Base-by-base conservation (phyloP, 1,140 invertebrate genomes). In the Calycopis cecrops region DNA sequence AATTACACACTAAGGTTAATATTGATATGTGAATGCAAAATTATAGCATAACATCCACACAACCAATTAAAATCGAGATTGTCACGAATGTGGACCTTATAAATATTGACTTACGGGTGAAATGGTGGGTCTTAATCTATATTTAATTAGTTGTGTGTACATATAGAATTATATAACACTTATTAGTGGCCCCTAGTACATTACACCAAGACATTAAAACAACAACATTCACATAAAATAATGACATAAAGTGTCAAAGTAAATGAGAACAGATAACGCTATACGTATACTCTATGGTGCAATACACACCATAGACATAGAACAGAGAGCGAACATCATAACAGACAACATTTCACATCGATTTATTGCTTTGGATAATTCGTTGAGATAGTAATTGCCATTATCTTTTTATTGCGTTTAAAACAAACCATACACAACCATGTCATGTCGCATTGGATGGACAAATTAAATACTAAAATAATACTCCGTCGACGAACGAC, bases 21-120 rank as follows among this genome's bases (percentile, higher is more conserved):
- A 73, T 59, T 85, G 81, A 85, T 85, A 85, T 85, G 81, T 85
- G 70, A 75, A 73, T 73, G 65, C 68, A 61, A 73, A 74, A 75
- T 67, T 67, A 63, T 59, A 75, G 63, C 59, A 49, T 72, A 65
- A 73, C 55, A 17, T 49, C 48, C 63, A 44, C 50, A 68, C 42
- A 57, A 56, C 17, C 58, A 58, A 59, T 48, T 14, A 57, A 52
- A 49, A 49, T 63, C 61, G 57, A 69, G 50, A 35, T 56, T 17
- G 34, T n/a, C 35, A 47, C 40, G 38, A 48, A 51, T 52, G 47
- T 55, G 12, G 42, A 60, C 47, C 16, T 53, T 52, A n/a, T n/a
- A 60, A 11, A n/a, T 10, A 7, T 11, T 12, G 6, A 4, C 8
- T 8, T 60, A 57, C 33, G 34, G 47, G 33, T 11, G 10, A 60